Evolutionary conservation across 2,113 vertebrate species (phyloP), one percentile per base, ranked within the genome.

Genomic region (Colinus virginianus): DNA sequence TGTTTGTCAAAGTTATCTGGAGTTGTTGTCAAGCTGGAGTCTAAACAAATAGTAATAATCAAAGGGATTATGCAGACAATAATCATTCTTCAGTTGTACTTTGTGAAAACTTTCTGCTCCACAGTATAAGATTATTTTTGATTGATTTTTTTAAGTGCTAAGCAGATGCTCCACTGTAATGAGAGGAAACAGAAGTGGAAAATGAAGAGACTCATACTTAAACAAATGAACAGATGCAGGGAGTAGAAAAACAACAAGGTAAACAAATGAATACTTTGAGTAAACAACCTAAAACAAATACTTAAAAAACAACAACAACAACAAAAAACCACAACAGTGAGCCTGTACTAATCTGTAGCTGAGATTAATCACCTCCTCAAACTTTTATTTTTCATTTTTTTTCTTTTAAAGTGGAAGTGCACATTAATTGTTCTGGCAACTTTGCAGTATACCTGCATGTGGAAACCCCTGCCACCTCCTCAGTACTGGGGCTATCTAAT

Each of bases 151-250:
- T 84, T 76, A 95, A 93, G 88, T 90, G 43, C 51, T 81, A 95
- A 96, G 67, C 96, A 97, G 96, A 97, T 97, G 97, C 94, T 96
- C 89, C 34, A 63, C 80, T 95, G 69, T 96, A 96, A 96, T 93
- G 94, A 95, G 86, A 92, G 86, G 90, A 97, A 96, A 95, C 90
- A 96, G 91, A 95, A 97, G 82, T 67, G 62, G 76, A 88, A 96
- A 96, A 95, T 8, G 56, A 89, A 78, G 74, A 96, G 28, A 26
- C 63, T 95, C n/a, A 32, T 91, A 93, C 75, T 97, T 94, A 97
- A 96, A 96, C 79, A 97, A 94, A 96, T 56, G 94, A 98, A 94
- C 97, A 97, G 97, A 97, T 97, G 97, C 69, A 95, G 75, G 36
- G 70, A 96, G 86, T 91, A 74, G 93, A 97, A 97, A 95, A 94